Evolutionary conservation across 1,140 invertebrate species (phyloP).

Genomic region (Diuraphis noxia): DNA sequence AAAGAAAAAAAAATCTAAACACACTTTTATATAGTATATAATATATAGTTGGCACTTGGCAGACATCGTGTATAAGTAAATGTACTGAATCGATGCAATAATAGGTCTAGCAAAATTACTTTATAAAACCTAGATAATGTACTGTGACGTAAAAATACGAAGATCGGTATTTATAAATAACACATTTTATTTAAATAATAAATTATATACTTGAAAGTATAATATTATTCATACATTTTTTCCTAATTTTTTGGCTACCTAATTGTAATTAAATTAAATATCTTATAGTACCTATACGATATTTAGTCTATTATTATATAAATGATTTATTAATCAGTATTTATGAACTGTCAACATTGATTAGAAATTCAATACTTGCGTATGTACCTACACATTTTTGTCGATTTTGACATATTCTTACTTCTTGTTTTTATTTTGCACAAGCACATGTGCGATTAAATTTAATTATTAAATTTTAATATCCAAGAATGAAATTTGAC

Average conservation of each 20-base stretch:
- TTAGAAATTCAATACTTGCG: background rate
- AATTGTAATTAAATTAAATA: background rate
- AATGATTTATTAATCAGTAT: background rate
- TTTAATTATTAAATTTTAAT: background rate
- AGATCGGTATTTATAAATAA: slow-evolving; percentile 1
- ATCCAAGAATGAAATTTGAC: background rate
- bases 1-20: background rate
- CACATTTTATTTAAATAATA: background rate
- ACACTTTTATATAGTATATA: background rate
- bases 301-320: no score
- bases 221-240: background rate
- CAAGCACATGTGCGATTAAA: background rate
- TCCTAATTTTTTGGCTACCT: background rate
- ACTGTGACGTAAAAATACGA: background rate
- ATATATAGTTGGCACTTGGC: background rate
- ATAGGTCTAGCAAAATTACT: background rate
- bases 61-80: background rate
- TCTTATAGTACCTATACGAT: background rate
- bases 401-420: background rate
- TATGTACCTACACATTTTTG: background rate
- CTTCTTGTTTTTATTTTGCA: background rate
- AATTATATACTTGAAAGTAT: background rate
- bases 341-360: background rate
- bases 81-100: slow-evolving; percentile 18
- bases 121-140: background rate